These are phyloP conservation scores for Adrianichthys oophorus DNA, from an alignment of 2,797 vertebrate genomes.

Conservation along the genomic window DNA sequence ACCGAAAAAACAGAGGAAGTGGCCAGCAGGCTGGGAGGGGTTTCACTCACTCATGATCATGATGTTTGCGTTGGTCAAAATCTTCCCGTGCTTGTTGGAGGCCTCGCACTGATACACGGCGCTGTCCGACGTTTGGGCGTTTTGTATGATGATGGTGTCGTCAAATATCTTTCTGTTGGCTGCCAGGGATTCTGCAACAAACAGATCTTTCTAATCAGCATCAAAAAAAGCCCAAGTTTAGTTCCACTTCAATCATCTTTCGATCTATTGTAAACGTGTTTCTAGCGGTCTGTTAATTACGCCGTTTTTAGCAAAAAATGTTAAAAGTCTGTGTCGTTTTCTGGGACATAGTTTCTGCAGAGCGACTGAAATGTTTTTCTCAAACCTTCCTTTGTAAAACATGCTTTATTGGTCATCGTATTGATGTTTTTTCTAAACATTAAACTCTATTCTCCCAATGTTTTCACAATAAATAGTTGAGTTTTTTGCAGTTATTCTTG, in stretches of 20 bases:
- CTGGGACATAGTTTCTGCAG: too few species aligned
- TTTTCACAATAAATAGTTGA: too few species aligned
- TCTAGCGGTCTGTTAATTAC: too few species aligned
- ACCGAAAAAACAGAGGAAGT: neutral
- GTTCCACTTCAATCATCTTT: neutral
- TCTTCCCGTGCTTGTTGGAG: slow-evolving; percentile 86
- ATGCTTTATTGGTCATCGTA: too few species aligned
- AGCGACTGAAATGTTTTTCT: too few species aligned
- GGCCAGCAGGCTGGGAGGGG: neutral
- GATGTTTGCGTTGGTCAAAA: slow-evolving; percentile 89
- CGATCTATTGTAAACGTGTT: too few species aligned
- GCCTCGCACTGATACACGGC: slow-evolving; percentile 95
- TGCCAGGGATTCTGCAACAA: slow-evolving; percentile 60
- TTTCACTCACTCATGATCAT: slow-evolving; percentile 88
- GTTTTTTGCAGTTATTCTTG: too few species aligned
- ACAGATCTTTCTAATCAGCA: neutral
- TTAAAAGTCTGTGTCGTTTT: too few species aligned
- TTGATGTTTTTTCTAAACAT: too few species aligned
- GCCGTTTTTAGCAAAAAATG: too few species aligned
- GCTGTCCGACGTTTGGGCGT: slow-evolving; percentile 84
- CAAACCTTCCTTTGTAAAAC: too few species aligned
- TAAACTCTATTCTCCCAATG: too few species aligned
- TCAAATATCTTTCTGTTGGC: slow-evolving; percentile 64
- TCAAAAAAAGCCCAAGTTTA: neutral
- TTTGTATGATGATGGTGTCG: slow-evolving; percentile 72